A percentile compares a stretch with the other conserved stretches of the same genome.
These are phyloP conservation scores for Crossocerus cetratus DNA, from an alignment of 2,888 invertebrate genomes.

Conservation along the genomic window DNA sequence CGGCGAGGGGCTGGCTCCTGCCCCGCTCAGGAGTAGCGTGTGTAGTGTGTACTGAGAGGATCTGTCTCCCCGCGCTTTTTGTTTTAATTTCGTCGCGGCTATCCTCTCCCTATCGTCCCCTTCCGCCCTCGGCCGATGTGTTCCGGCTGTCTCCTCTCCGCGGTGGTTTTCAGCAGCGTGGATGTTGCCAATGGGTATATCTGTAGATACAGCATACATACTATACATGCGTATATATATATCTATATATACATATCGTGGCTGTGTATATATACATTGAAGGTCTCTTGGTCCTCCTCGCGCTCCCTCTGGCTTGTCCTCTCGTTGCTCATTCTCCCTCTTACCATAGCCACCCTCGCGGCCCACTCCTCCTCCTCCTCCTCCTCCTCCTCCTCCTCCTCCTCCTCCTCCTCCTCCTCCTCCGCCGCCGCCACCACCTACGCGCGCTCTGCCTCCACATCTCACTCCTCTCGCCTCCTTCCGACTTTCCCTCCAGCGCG, in stretches of 20 bases:
- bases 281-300: constrained; percentile 28
- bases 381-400: too few species aligned
- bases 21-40: constrained; percentile 30
- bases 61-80: constrained; percentile 56
- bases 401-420: not conserved
- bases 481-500: constrained; percentile 30
- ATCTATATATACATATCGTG: too few species aligned
- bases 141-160: constrained; percentile 34
- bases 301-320: constrained; percentile 39
- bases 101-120: constrained; percentile 21
- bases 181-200: constrained; percentile 45
- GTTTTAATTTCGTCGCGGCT: constrained; percentile 60
- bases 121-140: not conserved
- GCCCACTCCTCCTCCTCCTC: too few species aligned
- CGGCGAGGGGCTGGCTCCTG: not conserved
- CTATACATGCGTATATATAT: too few species aligned
- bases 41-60: constrained; percentile 48
- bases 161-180: constrained; percentile 66
- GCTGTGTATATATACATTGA: constrained; percentile 17
- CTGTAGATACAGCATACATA: too few species aligned
- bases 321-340: constrained; percentile 29
- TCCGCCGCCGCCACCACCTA: constrained; percentile 36
- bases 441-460: constrained; percentile 37
- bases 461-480: constrained; percentile 14
- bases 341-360: not conserved